Evolutionary conservation across 1,140 invertebrate species (phyloP), one percentile per base, ranked within the genome.

Genomic region (Pseudachorutes palmiensis): DNA sequence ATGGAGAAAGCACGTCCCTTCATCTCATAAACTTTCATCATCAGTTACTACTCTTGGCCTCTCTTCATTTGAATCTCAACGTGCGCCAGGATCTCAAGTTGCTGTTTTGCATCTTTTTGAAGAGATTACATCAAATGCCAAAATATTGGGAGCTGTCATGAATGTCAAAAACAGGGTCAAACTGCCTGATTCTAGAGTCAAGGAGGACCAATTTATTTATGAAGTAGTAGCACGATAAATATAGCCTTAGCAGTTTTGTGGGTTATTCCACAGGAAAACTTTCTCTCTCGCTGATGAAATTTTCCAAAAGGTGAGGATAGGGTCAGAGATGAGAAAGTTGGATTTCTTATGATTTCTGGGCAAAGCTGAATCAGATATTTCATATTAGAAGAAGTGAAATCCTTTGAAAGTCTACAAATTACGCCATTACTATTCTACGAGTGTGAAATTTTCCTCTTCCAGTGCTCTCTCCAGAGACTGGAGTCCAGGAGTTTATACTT

Each of bases 361-460:
- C 5, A 24, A 55, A 19, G 9, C 24, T 55, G 51, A 55, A 24
- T 55, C 51, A 55, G 51, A 24, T n/a, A n/a, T n/a, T n/a, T 16
- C 12, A 24, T 16, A 14, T 12, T 5, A 26, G 51, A 55, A 22
- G 24, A 55, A 55, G 51, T 12, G 24, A 26, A 55, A 41, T 41
- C 36, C 36, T 41, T 41, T 41, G 51, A 55, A 55, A 55, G 51
- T 24, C 51, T 55, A 55, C 51, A 55, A 55, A 55, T 55, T 55
- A 55, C 5, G 24, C 51, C 51, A 55, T 55, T 55, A 55, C 51
- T 24, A 55, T 55, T 55, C 51, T 26, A 41, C 36, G 36, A 19
- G 51, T 55, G 51, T 55, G 51, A 55, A 55, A 55, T 45, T 55
- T 55, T 22, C 5, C 9, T 3, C 51, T 55, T n/a, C n/a, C n/a